Evolutionary conservation across 2,113 vertebrate genomes (phyloP), one percentile per base, ranked within the genome.

Genomic region (Leucosticte australis): DNA sequence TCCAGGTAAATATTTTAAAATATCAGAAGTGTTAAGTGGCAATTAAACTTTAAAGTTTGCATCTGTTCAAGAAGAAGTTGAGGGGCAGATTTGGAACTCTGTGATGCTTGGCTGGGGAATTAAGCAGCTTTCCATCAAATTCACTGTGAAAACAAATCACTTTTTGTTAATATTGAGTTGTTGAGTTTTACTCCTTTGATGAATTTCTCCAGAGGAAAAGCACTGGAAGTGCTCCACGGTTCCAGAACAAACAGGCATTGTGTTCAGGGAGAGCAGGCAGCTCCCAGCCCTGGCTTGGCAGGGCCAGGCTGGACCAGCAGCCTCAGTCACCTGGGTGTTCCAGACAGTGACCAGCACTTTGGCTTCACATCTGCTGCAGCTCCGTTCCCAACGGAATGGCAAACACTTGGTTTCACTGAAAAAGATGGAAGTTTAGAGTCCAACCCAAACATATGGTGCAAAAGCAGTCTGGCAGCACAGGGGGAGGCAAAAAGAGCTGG

Each of bases 381-480:
- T 35, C 65, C 1, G 0, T 3, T n/a, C 69, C 7, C 70, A 20
- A 2, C 1, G 3, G 52, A 67, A 18, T 1, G 26, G 62, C 37
- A 33, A 76, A 68, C 26, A 4, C 21, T 44, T 5, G 11, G 8
- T 44, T 68, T 37, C 11, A 7, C 22, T 26, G 12, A 10, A 31
- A 21, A 26, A 18, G 3, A 1, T 0, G 11, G 44, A 2, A 1
- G 30, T 57, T 75, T 20, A 16, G 71, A 26, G 31, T 18, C 4
- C 26, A 50, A 17, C 2, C 10, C 37, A 68, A 59, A 37, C 5
- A 0, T 1, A 0, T 2, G 35, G 83, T 10, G 12, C 35, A 31
- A 50, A 57, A 9, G 1, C 50, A 76, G 30, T 1, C 13, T 14
- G 26, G 46, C 52, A 67, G 71, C 62, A 30, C 5, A 22, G 26